Conservation (phyloP, 1,140 invertebrate species). For the Leptinotarsa undecemlineata region DNA sequence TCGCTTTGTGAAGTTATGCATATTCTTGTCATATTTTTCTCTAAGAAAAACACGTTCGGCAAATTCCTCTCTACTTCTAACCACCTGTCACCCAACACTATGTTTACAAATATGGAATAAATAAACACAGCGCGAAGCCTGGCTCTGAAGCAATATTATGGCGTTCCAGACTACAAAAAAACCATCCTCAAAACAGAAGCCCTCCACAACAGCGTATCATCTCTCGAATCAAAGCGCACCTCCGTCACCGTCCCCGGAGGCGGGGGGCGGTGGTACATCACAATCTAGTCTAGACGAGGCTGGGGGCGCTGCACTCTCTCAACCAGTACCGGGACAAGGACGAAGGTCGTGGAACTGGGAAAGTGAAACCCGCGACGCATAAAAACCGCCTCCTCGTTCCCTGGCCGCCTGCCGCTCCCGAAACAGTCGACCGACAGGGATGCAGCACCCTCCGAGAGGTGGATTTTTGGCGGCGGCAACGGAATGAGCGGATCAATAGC, state of each 20-base stretch:
- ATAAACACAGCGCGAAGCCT: background rate
- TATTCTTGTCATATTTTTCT: too few relatives aligned
- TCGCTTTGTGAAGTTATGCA: too few relatives aligned
- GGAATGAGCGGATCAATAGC: constrained; percentile 39
- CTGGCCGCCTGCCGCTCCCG: constrained; percentile 18
- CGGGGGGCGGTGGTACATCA: constrained; percentile 15
- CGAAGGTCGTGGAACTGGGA: constrained; percentile 47
- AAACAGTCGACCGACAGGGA: constrained; percentile 1
- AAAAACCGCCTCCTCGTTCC: constrained; percentile 15
- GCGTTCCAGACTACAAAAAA: background rate
- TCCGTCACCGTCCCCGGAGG: background rate
- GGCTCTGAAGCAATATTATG: background rate
- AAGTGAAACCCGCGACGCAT: constrained; percentile 46
- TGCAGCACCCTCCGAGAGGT: background rate
- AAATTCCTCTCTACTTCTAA: too few relatives aligned
- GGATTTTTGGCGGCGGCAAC: background rate
- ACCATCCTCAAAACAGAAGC: background rate
- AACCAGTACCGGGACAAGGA: constrained; percentile 32
- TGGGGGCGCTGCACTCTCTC: constrained; percentile 20
- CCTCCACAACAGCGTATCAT: background rate
- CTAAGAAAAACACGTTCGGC: too few relatives aligned
- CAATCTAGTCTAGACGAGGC: constrained; percentile 31
- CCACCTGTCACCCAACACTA: too few relatives aligned
- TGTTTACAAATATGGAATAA: too few relatives aligned
- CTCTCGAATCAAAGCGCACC: background rate